These are phyloP conservation scores for Saguinus imperator DNA, from an alignment of 2,113 vertebrate species.

Conservation along the genomic window DNA sequence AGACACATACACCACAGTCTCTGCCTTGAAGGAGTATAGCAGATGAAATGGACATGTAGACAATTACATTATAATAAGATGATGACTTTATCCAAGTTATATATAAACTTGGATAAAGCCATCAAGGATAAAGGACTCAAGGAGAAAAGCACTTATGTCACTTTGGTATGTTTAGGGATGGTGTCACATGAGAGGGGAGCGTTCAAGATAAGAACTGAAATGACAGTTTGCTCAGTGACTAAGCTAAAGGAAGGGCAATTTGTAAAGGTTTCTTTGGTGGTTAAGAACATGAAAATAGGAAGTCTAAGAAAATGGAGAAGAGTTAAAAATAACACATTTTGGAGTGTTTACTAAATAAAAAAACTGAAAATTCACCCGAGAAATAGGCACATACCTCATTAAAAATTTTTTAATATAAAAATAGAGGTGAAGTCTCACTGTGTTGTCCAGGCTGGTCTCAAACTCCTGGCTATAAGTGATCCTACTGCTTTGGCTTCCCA, in stretches of 20 bases:
- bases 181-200: neutral
- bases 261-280: neutral
- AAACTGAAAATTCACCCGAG: neutral
- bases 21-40: neutral
- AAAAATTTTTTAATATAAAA: too few species aligned
- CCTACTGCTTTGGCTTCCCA: too few species aligned
- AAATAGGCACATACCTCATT: neutral
- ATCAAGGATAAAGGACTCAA: neutral
- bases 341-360: neutral
- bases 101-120: neutral
- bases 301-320: neutral
- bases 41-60: neutral
- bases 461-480: too few species aligned
- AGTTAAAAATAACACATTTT: neutral
- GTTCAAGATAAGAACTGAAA: neutral
- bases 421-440: too few species aligned
- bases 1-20: neutral
- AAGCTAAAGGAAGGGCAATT: neutral
- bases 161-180: neutral
- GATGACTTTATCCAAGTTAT: neutral
- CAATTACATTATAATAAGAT: neutral
- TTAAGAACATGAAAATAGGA: neutral
- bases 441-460: too few species aligned
- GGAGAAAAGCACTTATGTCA: neutral
- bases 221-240: constrained; percentile 6